phyloP scores from a whole-genome alignment of 2,888 invertebrate genomes.

The Lomographa bimaculata region DNA sequence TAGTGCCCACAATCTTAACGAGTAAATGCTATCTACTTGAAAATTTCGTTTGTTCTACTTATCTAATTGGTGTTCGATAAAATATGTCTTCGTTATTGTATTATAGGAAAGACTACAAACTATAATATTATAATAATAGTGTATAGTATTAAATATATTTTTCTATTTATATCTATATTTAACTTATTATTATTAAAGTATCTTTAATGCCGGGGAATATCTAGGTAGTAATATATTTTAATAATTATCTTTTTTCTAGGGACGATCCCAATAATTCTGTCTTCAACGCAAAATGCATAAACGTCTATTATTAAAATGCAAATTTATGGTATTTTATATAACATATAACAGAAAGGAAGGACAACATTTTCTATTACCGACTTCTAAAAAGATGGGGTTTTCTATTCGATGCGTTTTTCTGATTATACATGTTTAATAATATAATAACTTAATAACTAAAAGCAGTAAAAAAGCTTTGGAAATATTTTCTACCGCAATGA shows the following conservation, averaged over 20 bases:
- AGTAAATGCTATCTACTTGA: conserved; percentile 38
- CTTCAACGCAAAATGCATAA: no score
- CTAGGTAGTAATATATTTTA: no score
- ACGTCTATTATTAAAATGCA: no score
- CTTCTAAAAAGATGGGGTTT: no score
- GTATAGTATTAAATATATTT: conserved; percentile 33
- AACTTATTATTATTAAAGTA: conserved; percentile 18
- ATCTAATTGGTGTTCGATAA: conserved; percentile 75
- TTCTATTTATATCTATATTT: conserved; percentile 14
- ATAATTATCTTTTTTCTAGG: not conserved
- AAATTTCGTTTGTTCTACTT: conserved; percentile 61
- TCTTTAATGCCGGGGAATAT: conserved; percentile 18
- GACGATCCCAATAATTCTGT: conserved; percentile 4
- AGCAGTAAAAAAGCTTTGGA: no score
- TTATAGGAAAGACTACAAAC: conserved; percentile 42
- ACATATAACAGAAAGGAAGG: no score
- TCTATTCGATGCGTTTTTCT: no score
- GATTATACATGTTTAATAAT: no score
- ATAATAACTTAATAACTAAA: no score
- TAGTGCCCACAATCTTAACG: conserved; percentile 27
- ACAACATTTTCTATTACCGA: no score
- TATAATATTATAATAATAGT: conserved; percentile 25
- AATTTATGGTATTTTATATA: no score
- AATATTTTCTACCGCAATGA: no score
- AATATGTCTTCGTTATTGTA: conserved; percentile 62